Conservation (phyloP, 2,113 vertebrate species). For the Otocyon megalotis region DNA sequence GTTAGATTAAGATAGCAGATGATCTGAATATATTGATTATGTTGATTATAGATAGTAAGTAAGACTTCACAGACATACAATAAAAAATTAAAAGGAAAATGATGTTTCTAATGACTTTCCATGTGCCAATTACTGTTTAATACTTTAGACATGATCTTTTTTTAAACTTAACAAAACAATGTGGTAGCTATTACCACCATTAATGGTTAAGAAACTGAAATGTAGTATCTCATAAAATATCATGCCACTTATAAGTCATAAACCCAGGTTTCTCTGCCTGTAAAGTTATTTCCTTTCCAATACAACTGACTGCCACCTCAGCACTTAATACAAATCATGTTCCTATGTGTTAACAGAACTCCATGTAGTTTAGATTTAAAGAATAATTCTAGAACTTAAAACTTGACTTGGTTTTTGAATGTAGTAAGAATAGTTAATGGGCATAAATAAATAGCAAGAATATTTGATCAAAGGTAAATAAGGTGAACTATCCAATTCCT, state of each 20-base stretch:
- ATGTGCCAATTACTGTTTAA: background rate
- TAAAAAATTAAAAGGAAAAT: background rate
- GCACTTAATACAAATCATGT: background rate
- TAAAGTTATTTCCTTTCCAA: background rate
- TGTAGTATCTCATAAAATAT: background rate
- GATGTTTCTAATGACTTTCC: background rate
- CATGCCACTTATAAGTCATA: background rate
- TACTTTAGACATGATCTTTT: background rate
- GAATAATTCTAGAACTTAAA: background rate
- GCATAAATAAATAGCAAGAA: background rate
- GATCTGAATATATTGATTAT: background rate
- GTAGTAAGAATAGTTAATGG: background rate
- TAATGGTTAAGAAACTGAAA: background rate
- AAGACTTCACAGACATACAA: background rate
- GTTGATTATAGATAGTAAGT: background rate
- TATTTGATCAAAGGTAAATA: background rate
- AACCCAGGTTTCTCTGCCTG: background rate
- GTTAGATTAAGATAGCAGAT: background rate
- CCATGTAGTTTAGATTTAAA: background rate
- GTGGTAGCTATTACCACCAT: background rate
- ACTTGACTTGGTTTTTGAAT: background rate
- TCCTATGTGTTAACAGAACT: background rate
- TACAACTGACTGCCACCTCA: background rate
- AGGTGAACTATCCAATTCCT: background rate
- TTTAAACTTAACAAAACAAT: background rate